These are phyloP conservation scores for Magallana gigas DNA, from an alignment of 1,140 invertebrate genomes.

Conservation along the genomic window DNA sequence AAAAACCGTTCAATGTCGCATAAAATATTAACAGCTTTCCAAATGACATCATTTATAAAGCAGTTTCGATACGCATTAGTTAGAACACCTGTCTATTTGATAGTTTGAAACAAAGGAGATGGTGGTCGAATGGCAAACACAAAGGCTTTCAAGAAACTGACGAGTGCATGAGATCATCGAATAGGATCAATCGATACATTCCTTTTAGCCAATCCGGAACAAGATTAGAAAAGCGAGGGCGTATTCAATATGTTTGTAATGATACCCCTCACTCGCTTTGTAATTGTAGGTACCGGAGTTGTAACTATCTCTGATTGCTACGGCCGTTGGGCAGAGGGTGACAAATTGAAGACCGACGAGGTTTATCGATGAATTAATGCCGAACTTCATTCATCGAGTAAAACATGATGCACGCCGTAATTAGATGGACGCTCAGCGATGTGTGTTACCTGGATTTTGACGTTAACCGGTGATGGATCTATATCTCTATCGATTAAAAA, in stretches of 20 bases:
- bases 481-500: constrained; percentile 20
- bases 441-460: constrained; percentile 9
- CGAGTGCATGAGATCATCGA: constrained; percentile 26
- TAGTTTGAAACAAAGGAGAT: constrained; percentile 19
- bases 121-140: constrained; percentile 25
- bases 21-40: background rate
- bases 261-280: background rate
- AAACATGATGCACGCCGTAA: background rate
- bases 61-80: background rate
- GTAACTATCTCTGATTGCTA: background rate
- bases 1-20: background rate
- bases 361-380: constrained; percentile 26
- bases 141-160: constrained; percentile 2
- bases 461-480: constrained; percentile 22
- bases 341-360: background rate
- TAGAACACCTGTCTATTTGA: constrained; percentile 7
- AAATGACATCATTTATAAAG: background rate
- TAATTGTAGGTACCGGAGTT: constrained; percentile 9
- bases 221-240: constrained; percentile 35
- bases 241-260: constrained; percentile 32
- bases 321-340: constrained; percentile 10
- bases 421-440: background rate
- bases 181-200: constrained; percentile 28
- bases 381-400: background rate
- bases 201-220: constrained; percentile 5